A percentile compares a stretch with the other conserved stretches of the same genome.
phyloP scores from a whole-genome alignment of 1,140 invertebrate genomes.

The Luehdorfia chinensis region DNA sequence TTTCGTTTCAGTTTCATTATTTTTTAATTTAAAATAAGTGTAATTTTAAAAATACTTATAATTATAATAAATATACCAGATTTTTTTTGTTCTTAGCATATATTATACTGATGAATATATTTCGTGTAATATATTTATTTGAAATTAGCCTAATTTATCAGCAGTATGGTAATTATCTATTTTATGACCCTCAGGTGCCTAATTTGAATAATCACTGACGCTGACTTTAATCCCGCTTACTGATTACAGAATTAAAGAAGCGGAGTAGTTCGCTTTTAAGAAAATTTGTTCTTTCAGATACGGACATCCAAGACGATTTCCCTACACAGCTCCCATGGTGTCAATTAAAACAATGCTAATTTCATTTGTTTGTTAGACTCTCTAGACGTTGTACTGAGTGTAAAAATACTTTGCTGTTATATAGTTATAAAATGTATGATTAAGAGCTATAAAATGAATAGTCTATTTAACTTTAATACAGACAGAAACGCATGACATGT shows the following conservation, averaged over 20 bases:
- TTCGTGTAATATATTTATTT: too few species aligned
- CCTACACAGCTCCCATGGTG: conserved; percentile 37
- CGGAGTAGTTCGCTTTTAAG: conserved; percentile 18
- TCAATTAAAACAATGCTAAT: conserved; percentile 59
- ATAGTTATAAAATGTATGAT: too few species aligned
- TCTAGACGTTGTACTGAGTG: conserved; percentile 30
- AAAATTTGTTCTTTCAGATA: conserved; percentile 33
- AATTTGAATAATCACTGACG: conserved; percentile 46
- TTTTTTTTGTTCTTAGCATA: too few species aligned
- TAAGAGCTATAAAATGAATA: too few species aligned
- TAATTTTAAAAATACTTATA: too few species aligned
- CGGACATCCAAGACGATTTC: conserved; percentile 17
- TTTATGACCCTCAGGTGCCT: conserved; percentile 28
- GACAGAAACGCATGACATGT: too few species aligned
- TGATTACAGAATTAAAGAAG: conserved; percentile 35
- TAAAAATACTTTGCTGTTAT: too few species aligned
- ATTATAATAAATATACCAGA: too few species aligned
- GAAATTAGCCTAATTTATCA: conserved; percentile 9
- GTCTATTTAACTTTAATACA: too few species aligned
- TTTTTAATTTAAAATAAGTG: too few species aligned
- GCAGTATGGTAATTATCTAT: conserved; percentile 16
- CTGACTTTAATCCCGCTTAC: conserved; percentile 23
- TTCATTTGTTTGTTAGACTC: conserved; percentile 58
- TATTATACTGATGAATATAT: too few species aligned
- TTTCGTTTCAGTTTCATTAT: too few species aligned